phyloP scores from a whole-genome alignment of 2,797 vertebrate genomes.

The Xenentodon cancila region DNA sequence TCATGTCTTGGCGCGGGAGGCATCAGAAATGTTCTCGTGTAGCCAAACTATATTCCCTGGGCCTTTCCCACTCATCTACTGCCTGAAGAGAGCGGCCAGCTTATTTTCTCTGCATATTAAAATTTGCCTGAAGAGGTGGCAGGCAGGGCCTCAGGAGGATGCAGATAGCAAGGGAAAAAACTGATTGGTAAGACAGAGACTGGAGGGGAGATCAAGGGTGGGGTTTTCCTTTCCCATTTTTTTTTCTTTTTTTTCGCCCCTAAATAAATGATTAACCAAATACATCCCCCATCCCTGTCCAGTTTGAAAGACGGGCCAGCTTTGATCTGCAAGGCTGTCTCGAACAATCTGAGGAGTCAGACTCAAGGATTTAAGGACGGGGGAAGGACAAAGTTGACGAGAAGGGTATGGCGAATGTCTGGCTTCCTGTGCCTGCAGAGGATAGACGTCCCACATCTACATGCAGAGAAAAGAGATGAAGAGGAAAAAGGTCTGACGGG shows the following conservation, averaged over 20 bases:
- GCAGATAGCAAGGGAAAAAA: constrained; percentile 13
- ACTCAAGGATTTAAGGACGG: constrained; percentile 38
- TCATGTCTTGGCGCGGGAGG: constrained; percentile 30
- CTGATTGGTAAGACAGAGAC: constrained; percentile 46
- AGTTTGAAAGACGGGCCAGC: constrained; percentile 66
- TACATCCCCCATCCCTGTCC: constrained; percentile 63
- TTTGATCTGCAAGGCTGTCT: constrained; percentile 78
- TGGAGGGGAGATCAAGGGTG: constrained; percentile 29
- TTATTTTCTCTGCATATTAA: constrained; percentile 72
- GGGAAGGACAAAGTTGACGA: constrained; percentile 27
- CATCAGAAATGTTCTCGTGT: constrained; percentile 55
- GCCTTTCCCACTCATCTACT: constrained; percentile 53
- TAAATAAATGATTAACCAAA: constrained; percentile 80
- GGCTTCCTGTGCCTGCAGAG: constrained; percentile 36
- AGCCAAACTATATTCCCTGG: constrained; percentile 53
- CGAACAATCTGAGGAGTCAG: constrained; percentile 72
- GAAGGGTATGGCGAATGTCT: constrained; percentile 47
- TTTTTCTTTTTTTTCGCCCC: background rate
- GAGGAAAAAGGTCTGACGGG: background rate
- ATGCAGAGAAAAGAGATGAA: constrained; percentile 6
- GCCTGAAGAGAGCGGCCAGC: constrained; percentile 56
- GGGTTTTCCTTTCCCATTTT: constrained; percentile 8
- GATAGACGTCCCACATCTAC: constrained; percentile 51
- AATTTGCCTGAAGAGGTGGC: constrained; percentile 53
- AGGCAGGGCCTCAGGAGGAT: constrained; percentile 49